A percentile compares a stretch with the other conserved stretches of the same genome.
Evolutionary conservation across 2,797 vertebrate genomes (phyloP).

Genomic region (Mallotus villosus): DNA sequence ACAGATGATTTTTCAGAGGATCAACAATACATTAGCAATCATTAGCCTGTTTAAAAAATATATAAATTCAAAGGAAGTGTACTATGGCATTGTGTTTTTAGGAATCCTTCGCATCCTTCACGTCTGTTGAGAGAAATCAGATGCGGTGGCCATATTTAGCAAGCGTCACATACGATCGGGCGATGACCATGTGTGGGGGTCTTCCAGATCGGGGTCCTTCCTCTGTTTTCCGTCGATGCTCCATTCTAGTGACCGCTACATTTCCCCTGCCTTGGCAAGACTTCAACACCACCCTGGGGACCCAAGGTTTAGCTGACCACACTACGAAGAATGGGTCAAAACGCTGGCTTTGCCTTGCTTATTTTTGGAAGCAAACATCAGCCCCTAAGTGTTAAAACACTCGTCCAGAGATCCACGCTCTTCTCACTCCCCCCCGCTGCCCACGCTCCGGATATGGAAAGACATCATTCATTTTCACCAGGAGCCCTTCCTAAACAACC

Average conservation of each 20-base stretch:
- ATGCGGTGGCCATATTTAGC: conserved; percentile 5
- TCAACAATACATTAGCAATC: not conserved
- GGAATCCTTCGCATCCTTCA: not conserved
- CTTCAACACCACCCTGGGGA: conserved; percentile 11
- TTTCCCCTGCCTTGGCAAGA: conserved; percentile 18
- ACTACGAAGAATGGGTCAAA: conserved; percentile 21
- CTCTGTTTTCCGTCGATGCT: conserved; percentile 15
- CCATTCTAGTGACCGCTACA: conserved; percentile 2
- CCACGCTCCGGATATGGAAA: conserved; percentile 9
- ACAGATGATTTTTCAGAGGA: no score
- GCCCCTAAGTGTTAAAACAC: conserved; percentile 22
- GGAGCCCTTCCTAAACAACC: not conserved
- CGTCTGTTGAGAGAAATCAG: not conserved
- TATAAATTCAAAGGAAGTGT: not conserved
- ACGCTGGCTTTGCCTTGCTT: conserved; percentile 8
- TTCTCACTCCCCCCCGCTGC: not conserved
- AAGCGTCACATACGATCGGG: not conserved
- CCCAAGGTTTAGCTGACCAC: conserved; percentile 15
- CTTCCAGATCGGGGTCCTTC: conserved; percentile 2
- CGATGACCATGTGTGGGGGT: conserved; percentile 1
- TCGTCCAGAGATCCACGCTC: conserved; percentile 2
- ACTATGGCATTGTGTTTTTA: not conserved
- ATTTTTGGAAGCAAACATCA: conserved; percentile 35
- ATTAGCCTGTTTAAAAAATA: not conserved
- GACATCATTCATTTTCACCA: conserved; percentile 9